phyloP scores from a whole-genome alignment of 2,113 vertebrate genomes.

The Callipepla squamata region DNA sequence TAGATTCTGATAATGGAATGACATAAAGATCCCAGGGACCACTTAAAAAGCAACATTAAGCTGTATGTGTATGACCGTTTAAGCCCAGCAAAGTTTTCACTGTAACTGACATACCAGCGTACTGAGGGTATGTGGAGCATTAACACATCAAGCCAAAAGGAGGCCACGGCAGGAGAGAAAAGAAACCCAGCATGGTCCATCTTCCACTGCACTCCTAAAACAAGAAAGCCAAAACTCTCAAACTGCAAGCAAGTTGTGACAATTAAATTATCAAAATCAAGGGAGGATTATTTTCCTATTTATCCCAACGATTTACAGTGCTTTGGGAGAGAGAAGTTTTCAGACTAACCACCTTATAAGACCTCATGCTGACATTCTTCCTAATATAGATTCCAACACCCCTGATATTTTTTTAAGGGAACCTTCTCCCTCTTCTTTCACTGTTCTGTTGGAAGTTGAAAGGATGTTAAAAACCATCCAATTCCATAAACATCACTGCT shows the following conservation, averaged over 20 bases:
- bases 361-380: background rate
- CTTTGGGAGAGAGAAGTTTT: background rate
- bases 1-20: background rate
- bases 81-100: background rate
- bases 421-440: background rate
- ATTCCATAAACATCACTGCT: fast-evolving
- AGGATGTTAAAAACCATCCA: background rate
- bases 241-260: background rate
- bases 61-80: background rate
- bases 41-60: background rate
- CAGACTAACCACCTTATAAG: background rate
- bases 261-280: background rate
- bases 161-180: background rate
- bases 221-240: background rate
- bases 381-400: background rate
- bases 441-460: background rate
- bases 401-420: background rate
- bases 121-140: fast-evolving
- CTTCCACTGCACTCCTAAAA: background rate
- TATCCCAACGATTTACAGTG: background rate
- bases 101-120: background rate
- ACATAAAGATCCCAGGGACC: background rate
- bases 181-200: background rate
- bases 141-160: background rate
- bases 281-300: background rate